Evolutionary conservation across 2,797 vertebrate genomes (phyloP), one percentile per base, ranked within the genome.

Genomic region (Hyperoplus lanceolatus): DNA sequence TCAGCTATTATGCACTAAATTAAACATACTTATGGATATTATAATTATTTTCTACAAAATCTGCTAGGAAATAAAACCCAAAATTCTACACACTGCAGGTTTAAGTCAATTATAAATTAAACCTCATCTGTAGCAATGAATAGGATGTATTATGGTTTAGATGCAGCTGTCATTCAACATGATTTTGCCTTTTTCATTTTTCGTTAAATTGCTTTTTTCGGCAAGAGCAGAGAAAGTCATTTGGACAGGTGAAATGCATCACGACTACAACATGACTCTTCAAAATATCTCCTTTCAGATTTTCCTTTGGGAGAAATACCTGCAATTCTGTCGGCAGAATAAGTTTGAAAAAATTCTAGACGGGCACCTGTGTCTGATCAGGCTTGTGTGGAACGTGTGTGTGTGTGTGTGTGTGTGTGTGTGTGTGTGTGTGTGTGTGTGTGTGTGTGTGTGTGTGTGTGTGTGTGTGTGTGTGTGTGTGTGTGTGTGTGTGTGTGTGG

Each of bases 351-450:
- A 87, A 77, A 75, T 79, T 76, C 55, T 8, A 36, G 63, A 38
- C 41, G 63, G 82, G 61, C 62, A 61, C 39, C 46, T 21, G 70
- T 14, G 86, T 83, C 73, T 77, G 85, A 86, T 81, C 86, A 81
- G 77, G 77, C 69, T 76, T 80, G 75, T 74, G 82, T 75, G 38
- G 9, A 83, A 83, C 74, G 41, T 61, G 53, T 72, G 71, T 61
- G 75, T 85, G 83, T 73, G 70, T 14, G 86, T 83, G 70, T 77
- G 85, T 85, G 80, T 85, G 80, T 73, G 77, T 66, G 78, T 80
- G 75, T 74, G 82, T 75, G 38, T 75, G 41, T 61, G 53, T 72
- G 71, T 61, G 75, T 85, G 41, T 61, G 53, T 72, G 71, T 61
- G 75, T 85, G 83, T 74, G 48, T 65, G 39, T 82, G 72, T 75